phyloP scores from a whole-genome alignment of 2,888 invertebrate genomes.

The Chaetogeoica ovagalla region DNA sequence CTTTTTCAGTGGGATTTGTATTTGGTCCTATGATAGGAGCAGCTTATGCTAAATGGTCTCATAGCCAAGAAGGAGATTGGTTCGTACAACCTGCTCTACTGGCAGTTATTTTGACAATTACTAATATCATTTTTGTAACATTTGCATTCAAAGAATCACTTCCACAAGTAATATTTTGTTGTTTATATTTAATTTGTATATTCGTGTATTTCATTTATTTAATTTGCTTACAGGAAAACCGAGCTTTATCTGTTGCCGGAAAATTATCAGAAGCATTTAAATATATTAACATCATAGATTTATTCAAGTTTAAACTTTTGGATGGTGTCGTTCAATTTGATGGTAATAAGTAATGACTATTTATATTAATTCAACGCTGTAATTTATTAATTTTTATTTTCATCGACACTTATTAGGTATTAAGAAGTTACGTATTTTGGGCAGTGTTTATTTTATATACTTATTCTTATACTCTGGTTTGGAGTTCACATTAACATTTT shows the following conservation, averaged over 20 bases:
- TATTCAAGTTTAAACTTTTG: conserved; percentile 71
- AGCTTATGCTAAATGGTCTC: conserved; percentile 73
- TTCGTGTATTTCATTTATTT: conserved; percentile 27
- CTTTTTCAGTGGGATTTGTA: conserved; percentile 97
- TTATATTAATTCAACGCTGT: conserved; percentile 6
- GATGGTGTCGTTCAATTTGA: conserved; percentile 64
- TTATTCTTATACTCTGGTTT: conserved; percentile 79
- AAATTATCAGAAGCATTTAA: conserved; percentile 69
- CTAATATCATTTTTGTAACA: conserved; percentile 76
- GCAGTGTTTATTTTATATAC: conserved; percentile 84
- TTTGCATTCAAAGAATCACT: conserved; percentile 82
- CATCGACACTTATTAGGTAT: conserved; percentile 63
- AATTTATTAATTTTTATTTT: background rate
- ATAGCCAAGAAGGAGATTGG: conserved; percentile 70
- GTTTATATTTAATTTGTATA: conserved; percentile 16
- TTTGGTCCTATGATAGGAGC: conserved; percentile 95
- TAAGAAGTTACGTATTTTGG: conserved; percentile 69
- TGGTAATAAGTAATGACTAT: conserved; percentile 52
- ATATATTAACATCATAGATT: conserved; percentile 66
- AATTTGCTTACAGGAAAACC: conserved; percentile 65
- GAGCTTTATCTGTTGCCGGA: conserved; percentile 70
- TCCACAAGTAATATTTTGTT: conserved; percentile 64
- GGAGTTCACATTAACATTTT: conserved; percentile 95
- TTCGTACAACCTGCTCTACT: conserved; percentile 80
- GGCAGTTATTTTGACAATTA: conserved; percentile 72